These are phyloP conservation scores for Strigamia crassipes DNA, from an alignment of 2,888 invertebrate species.

Conservation along the genomic window DNA sequence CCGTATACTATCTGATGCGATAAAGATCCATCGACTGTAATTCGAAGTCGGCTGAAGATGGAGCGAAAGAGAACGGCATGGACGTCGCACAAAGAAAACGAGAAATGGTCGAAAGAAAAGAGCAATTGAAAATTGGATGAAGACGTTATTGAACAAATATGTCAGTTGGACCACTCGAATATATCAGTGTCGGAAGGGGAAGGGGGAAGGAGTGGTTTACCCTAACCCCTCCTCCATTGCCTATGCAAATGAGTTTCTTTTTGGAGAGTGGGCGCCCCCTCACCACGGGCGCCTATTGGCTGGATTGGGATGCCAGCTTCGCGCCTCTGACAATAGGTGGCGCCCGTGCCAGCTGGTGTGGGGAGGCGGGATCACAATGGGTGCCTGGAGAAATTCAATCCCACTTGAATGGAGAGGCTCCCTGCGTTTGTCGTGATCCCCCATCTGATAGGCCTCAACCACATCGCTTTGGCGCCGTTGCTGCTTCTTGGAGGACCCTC, in stretches of 20 bases:
- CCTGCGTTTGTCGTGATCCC: constrained; percentile 30
- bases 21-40: constrained; percentile 2
- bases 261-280: constrained; percentile 22
- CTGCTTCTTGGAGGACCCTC: constrained; percentile 30
- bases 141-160: constrained; percentile 17
- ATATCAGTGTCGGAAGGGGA: background rate
- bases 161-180: background rate
- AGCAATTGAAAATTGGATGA: background rate
- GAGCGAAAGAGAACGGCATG: background rate
- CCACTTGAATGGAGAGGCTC: constrained; percentile 26
- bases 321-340: constrained; percentile 26
- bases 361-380: constrained; percentile 30
- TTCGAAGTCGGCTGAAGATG: constrained; percentile 1
- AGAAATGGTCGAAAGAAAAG: background rate
- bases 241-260: constrained; percentile 18
- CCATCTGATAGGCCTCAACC: constrained; percentile 30
- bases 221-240: background rate
- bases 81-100: background rate
- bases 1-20: background rate
- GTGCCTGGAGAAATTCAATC: constrained; percentile 30
- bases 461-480: constrained; percentile 30
- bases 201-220: constrained; percentile 7
- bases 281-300: constrained; percentile 26
- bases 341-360: constrained; percentile 30
- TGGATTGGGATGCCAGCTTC: constrained; percentile 26